These are phyloP conservation scores for Sesia apiformis DNA, from an alignment of 2,888 invertebrate genomes.

Conservation along the genomic window DNA sequence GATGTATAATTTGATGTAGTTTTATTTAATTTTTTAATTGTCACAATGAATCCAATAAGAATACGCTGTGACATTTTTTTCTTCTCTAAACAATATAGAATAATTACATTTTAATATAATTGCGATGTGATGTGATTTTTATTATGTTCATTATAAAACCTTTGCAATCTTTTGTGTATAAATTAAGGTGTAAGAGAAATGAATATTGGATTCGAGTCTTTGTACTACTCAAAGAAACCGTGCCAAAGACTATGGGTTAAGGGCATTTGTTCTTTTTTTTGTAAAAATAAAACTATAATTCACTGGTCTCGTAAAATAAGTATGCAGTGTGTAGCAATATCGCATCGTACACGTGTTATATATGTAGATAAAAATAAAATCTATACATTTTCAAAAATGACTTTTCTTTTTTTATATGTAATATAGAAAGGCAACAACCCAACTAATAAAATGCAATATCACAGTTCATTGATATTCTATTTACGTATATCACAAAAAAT, in stretches of 20 bases:
- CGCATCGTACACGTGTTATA: constrained; percentile 61
- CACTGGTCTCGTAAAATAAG: constrained; percentile 67
- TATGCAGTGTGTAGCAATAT: constrained; percentile 53
- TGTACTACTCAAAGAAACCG: constrained; percentile 69
- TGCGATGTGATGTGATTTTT: too few relatives aligned
- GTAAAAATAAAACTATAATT: constrained; percentile 39
- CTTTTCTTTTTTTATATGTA: not conserved
- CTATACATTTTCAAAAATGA: constrained; percentile 50
- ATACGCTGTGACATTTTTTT: too few relatives aligned
- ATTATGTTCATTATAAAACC: constrained; percentile 5
- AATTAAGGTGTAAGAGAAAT: constrained; percentile 50
- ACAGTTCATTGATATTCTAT: not conserved
- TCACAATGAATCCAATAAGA: too few relatives aligned
- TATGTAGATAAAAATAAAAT: constrained; percentile 67
- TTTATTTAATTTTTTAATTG: too few relatives aligned
- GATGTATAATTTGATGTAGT: constrained; percentile 3
- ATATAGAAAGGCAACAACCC: not conserved
- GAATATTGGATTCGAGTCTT: constrained; percentile 62
- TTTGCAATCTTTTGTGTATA: constrained; percentile 25
- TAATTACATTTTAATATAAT: too few relatives aligned
- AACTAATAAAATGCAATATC: not conserved
- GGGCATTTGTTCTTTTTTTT: constrained; percentile 31
- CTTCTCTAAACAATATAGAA: too few relatives aligned
- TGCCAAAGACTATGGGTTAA: constrained; percentile 70
- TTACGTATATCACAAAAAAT: too few relatives aligned